Conservation (phyloP, 2,113 vertebrate genomes). For the Rhabdomys dilectus region DNA sequence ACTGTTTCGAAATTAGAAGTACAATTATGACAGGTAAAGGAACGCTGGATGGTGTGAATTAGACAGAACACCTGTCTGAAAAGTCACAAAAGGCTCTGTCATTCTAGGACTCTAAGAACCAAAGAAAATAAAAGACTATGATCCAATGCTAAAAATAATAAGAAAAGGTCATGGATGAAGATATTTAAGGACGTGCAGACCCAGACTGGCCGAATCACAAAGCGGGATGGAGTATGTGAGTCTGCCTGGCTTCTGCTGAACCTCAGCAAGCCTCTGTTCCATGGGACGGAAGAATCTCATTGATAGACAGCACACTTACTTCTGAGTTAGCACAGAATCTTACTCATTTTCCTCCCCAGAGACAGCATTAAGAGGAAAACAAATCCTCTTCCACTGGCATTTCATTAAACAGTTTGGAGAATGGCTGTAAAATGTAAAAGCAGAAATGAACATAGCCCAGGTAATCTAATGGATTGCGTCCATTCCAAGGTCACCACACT, state of each 20-base stretch:
- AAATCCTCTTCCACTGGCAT: background rate
- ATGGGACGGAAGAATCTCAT: background rate
- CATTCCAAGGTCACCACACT: background rate
- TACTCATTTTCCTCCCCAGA: background rate
- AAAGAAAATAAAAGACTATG: background rate
- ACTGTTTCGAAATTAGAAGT: background rate
- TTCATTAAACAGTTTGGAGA: background rate
- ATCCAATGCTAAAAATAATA: background rate
- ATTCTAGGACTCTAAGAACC: background rate
- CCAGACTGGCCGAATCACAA: background rate
- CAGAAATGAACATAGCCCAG: background rate
- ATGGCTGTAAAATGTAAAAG: background rate
- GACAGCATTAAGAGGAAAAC: background rate
- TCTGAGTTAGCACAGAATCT: background rate
- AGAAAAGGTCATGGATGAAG: background rate
- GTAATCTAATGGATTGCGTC: background rate
- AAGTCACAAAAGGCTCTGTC: background rate
- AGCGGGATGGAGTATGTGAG: background rate
- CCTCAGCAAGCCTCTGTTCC: background rate
- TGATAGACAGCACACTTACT: background rate
- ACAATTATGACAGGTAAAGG: background rate
- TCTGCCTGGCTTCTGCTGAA: background rate
- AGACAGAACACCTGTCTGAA: background rate
- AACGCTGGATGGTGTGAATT: background rate
- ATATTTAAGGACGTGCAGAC: background rate